A percentile compares a stretch with the other conserved stretches of the same genome.
Evolutionary conservation across 2,113 vertebrate species (phyloP).

Genomic region (Athene cunicularia): DNA sequence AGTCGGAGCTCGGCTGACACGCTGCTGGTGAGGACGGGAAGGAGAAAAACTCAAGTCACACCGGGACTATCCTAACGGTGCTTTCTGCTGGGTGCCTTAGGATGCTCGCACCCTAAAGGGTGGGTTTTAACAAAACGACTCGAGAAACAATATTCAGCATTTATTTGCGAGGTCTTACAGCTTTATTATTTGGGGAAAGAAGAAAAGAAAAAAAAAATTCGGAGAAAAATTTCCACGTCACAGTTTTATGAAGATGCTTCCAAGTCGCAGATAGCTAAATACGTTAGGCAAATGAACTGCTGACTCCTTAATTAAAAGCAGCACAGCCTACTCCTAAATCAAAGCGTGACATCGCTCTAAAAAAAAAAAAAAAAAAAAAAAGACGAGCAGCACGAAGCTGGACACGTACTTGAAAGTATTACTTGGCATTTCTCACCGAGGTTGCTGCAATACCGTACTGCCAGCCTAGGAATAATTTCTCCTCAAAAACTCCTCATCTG

Average conservation of each 20-base stretch:
- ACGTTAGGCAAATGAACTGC: conserved; percentile 14
- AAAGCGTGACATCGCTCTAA: neutral
- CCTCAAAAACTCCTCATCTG: neutral
- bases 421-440: neutral
- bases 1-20: neutral
- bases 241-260: conserved; percentile 29
- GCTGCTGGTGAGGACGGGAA: neutral
- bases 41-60: neutral
- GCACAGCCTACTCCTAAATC: conserved; percentile 22
- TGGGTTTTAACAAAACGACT: neutral
- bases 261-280: neutral
- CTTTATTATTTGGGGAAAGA: neutral
- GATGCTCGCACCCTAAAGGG: neutral
- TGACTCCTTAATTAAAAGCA: conserved; percentile 55
- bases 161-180: neutral
- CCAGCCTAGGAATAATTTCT: neutral
- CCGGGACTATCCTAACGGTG: neutral
- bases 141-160: neutral
- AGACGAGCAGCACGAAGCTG: neutral
- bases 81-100: neutral
- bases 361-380: neutral
- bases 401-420: neutral
- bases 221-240: neutral
- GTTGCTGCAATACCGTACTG: neutral
- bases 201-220: neutral